Conservation (phyloP, 2,113 vertebrate species). For the Oncorhynchus clarkii region DNA sequence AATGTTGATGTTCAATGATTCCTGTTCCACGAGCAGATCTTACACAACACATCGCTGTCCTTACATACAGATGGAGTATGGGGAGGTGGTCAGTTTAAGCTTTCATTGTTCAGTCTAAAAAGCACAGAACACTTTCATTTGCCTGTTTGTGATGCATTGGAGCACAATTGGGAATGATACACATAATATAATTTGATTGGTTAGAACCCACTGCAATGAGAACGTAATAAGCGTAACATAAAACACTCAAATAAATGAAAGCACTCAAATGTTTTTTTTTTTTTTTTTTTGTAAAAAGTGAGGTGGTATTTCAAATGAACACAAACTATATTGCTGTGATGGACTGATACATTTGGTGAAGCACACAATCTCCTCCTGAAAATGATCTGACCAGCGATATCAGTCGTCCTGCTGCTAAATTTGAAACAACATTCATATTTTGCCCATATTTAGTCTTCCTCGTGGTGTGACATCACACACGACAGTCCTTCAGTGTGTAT, state of each 20-base stretch:
- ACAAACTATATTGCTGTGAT: background rate
- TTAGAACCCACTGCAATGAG: background rate
- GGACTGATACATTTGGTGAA: constrained; percentile 2
- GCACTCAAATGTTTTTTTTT: background rate
- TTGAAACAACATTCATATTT: constrained; percentile 25
- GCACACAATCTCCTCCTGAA: background rate
- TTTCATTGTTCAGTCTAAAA: constrained; percentile 8
- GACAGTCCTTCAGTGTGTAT: background rate
- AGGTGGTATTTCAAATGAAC: background rate
- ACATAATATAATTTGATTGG: constrained; percentile 7
- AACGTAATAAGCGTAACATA: background rate
- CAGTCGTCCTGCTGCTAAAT: background rate
- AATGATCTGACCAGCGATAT: constrained; percentile 46
- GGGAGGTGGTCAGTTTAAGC: background rate
- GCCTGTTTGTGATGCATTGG: background rate
- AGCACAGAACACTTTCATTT: constrained; percentile 34
- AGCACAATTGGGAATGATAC: background rate
- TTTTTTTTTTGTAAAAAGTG: background rate
- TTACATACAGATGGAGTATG: background rate
- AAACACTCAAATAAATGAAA: background rate
- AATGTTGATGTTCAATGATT: constrained; percentile 15
- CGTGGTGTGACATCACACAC: constrained; percentile 2
- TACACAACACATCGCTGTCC: background rate
- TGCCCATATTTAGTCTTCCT: constrained; percentile 62
- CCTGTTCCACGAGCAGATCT: background rate